Conservation (phyloP, 2,797 vertebrate species). For the Silurus aristotelis region DNA sequence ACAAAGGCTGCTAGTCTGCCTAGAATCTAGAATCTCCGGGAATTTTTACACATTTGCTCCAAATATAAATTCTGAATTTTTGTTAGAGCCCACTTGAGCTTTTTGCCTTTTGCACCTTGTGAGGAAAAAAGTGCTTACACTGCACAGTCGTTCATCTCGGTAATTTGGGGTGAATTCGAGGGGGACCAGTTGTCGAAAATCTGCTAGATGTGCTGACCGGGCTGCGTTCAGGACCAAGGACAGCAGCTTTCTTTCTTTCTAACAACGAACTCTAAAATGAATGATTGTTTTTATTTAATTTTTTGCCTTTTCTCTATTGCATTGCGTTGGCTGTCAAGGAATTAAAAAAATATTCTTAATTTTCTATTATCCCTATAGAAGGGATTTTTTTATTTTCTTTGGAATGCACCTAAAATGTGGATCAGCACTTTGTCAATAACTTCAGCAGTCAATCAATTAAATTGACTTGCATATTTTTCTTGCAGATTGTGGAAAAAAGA, state of each 20-base stretch:
- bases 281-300: too few species aligned
- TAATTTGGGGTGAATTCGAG: constrained; percentile 11
- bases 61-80: neutral
- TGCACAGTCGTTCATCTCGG: neutral
- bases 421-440: neutral
- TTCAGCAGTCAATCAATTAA: neutral
- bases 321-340: neutral
- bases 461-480: neutral
- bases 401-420: too few species aligned
- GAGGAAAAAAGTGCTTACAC: neutral
- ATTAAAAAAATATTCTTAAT: neutral
- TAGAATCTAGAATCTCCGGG: neutral
- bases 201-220: neutral
- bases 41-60: constrained; percentile 18
- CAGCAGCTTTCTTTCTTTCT: constrained; percentile 53
- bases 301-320: neutral
- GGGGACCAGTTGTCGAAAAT: neutral
- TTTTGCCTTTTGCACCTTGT: neutral
- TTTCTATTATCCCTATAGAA: neutral
- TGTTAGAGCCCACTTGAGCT: neutral
- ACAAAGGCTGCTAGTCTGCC: constrained; percentile 1
- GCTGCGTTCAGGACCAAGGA: constrained; percentile 64
- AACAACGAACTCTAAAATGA: neutral
- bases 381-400: neutral
- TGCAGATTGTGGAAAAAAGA: neutral